Evolutionary conservation across 1,140 invertebrate species (phyloP).

Genomic region (Zaprionus davidi): DNA sequence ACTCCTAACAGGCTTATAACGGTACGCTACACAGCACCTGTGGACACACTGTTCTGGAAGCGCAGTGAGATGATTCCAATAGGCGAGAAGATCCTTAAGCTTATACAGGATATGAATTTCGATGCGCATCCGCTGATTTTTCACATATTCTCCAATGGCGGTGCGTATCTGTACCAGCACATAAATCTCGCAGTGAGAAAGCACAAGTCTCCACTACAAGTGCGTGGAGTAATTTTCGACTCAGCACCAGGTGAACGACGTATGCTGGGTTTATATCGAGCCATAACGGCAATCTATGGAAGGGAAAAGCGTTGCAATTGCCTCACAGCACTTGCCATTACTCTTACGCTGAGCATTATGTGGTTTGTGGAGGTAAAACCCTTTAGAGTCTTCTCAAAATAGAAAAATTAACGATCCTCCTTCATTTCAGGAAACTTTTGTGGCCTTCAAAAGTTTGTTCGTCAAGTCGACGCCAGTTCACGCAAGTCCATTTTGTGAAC

Average conservation of each 20-base stretch:
- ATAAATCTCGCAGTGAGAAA: constrained; percentile 86
- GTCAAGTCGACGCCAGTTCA: constrained; percentile 71
- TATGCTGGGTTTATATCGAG: constrained; percentile 86
- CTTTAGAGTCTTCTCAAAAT: background rate
- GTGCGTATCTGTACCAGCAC: constrained; percentile 89
- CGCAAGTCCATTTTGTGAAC: constrained; percentile 84
- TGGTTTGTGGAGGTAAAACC: constrained; percentile 86
- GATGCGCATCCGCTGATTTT: constrained; percentile 90
- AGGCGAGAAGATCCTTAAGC: constrained; percentile 88
- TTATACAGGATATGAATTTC: constrained; percentile 88
- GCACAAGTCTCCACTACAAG: constrained; percentile 85
- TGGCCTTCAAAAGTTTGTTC: constrained; percentile 78
- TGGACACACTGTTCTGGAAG: constrained; percentile 88
- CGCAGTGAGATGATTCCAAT: constrained; percentile 87
- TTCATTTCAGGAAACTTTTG: constrained; percentile 68
- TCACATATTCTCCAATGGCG: constrained; percentile 93
- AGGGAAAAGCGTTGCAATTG: constrained; percentile 85
- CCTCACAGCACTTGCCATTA: constrained; percentile 86
- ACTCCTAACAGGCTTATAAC: constrained; percentile 88
- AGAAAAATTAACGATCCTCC: background rate
- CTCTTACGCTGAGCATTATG: constrained; percentile 86
- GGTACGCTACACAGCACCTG: constrained; percentile 89
- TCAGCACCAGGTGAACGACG: constrained; percentile 89
- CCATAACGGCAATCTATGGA: constrained; percentile 87
- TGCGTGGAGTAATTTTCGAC: constrained; percentile 91